A percentile compares a stretch with the other conserved stretches of the same genome.
These are phyloP conservation scores for Rhyzopertha dominica DNA, from an alignment of 1,140 invertebrate species.

Conservation along the genomic window DNA sequence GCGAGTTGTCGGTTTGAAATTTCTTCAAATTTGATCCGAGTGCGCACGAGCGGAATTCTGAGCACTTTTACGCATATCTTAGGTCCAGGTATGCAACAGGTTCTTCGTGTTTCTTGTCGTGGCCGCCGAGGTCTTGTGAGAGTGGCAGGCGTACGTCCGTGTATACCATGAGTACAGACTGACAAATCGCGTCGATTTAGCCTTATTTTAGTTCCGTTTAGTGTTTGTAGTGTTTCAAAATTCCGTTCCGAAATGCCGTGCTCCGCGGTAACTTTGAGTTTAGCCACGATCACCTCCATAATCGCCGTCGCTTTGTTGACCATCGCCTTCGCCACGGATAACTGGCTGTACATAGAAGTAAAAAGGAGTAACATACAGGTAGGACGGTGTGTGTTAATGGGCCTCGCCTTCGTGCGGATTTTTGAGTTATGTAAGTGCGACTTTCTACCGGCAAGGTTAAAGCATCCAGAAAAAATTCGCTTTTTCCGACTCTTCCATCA, in stretches of 20 bases:
- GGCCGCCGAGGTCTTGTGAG: conserved; percentile 14
- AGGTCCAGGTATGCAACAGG: conserved; percentile 22
- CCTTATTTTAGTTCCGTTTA: conserved; percentile 8
- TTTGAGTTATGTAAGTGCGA: too few species aligned
- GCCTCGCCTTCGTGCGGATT: too few species aligned
- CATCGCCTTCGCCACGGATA: conserved; percentile 92
- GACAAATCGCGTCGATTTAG: conserved; percentile 12
- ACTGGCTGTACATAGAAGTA: conserved; percentile 90
- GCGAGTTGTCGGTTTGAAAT: too few species aligned
- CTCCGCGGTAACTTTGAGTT: conserved; percentile 87
- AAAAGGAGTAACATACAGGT: conserved; percentile 83
- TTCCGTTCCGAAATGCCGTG: conserved; percentile 75
- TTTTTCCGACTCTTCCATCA: too few species aligned
- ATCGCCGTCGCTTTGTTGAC: conserved; percentile 84
- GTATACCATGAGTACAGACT: conserved; percentile 11
- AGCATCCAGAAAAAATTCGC: too few species aligned
- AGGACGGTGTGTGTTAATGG: too few species aligned
- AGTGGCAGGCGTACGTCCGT: conserved; percentile 12
- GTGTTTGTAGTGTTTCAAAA: conserved; percentile 1
- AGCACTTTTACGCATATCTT: conserved; percentile 18
- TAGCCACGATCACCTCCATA: conserved; percentile 90
- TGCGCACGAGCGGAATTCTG: too few species aligned
- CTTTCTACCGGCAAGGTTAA: too few species aligned
- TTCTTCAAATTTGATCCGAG: too few species aligned
- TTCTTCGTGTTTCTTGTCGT: conserved; percentile 21